Conservation (phyloP, 2,797 vertebrate genomes). For the Chelon labrosus region DNA sequence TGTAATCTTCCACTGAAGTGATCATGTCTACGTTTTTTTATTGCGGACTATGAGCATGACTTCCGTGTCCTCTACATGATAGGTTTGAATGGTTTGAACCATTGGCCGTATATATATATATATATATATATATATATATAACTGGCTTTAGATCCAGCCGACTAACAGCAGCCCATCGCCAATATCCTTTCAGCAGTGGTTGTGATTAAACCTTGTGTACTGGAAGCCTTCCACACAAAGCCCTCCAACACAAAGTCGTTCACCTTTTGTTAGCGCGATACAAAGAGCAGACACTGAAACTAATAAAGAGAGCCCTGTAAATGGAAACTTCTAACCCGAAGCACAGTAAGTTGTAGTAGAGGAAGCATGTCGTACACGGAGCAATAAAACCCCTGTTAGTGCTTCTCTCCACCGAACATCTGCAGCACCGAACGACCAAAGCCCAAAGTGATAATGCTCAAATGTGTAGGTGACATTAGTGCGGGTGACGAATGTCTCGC, state of each 20-base stretch:
- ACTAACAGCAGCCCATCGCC: neutral
- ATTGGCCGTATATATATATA: too few species aligned
- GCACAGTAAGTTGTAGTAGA: neutral
- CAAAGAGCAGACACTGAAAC: conserved; percentile 44
- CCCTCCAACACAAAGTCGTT: conserved; percentile 49
- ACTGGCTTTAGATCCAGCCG: too few species aligned
- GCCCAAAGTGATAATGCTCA: conserved; percentile 25
- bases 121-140: too few species aligned
- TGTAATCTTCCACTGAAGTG: neutral
- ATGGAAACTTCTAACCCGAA: conserved; percentile 15
- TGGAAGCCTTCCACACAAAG: conserved; percentile 15
- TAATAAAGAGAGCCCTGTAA: conserved; percentile 40
- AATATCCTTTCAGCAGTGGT: neutral
- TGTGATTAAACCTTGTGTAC: conserved; percentile 9
- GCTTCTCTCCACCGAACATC: neutral
- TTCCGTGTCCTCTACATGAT: neutral
- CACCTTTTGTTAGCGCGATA: conserved; percentile 34
- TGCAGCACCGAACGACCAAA: neutral
- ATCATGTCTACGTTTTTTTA: neutral
- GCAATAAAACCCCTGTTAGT: conserved; percentile 16
- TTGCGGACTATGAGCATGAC: neutral
- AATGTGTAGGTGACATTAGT: conserved; percentile 13
- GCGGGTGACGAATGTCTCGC: conserved; percentile 37
- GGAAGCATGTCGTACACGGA: neutral
- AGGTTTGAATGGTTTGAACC: neutral